Base-by-base conservation (phyloP, 2,888 invertebrate species). In the Balanococcus diminutus region DNA sequence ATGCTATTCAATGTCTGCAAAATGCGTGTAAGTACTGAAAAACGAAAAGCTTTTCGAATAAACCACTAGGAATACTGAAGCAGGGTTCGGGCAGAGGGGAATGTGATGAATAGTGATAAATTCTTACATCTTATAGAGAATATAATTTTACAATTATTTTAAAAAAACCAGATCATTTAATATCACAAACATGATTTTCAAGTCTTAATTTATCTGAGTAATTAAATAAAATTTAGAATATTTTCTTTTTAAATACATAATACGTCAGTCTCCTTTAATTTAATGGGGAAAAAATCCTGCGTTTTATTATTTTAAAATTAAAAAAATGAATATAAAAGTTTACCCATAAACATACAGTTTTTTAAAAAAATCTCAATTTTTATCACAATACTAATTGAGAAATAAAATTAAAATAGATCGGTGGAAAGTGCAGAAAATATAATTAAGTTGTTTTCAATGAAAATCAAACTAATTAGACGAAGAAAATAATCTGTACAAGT, bases 151-250 rank as follows among this genome's bases (percentile, higher is more conserved):
- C 6, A 19, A 22, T 22, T 4, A n/a, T 51, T n/a, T 51, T n/a
- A 56, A 56, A 56, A 56, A 56, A 56, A 56, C 72, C n/a, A 72
- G 72, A 72, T 72, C 72, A 72, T 31, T 72, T 4, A 16, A 72
- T 72, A 72, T 72, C 72, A 72, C 72, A 72, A 72, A 72, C 72
- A 72, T 31, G 72, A 72, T 56, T 56, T 72, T 72, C 31, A 32
- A 72, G 72, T 72, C 72, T 72, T 72, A 16, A 72, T 16, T 72
- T 31, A 72, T 72, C 28, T 5, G 31, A 72, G 16, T 72, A 32
- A n/a, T n/a, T n/a, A 31, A 72, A 31, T 72, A 31, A 25, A 72
- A 72, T 72, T 31, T 31, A 72, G 3, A 31, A 31, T 31, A 11
- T 72, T 67, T n/a, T n/a, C n/a, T 28, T 25, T 67, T 28, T 28